Base-by-base conservation (phyloP, 2,797 vertebrate genomes). In the Cyclura pinguis region DNA sequence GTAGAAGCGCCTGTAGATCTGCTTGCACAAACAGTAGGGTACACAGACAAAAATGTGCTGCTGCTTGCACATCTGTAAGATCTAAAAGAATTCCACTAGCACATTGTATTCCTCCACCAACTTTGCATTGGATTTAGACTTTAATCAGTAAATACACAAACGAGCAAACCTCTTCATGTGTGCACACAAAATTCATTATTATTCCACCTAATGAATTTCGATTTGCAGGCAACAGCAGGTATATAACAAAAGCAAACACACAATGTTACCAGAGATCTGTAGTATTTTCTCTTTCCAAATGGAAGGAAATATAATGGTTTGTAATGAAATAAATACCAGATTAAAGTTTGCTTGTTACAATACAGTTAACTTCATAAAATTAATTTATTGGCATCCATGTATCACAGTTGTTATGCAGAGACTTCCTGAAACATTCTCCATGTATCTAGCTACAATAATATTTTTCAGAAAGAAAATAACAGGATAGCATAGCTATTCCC, bases 321-420 rank as follows among this genome's bases (percentile, higher is more conserved):
- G n/a, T 12, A 67, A 88, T 92, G 80, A 76, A 38, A 90, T 47
- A 27, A 86, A 20, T 18, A n/a, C 13, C 38, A 72, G 27, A 72
- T 86, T 80, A 81, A 86, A 59, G 64, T 20, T 38, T 14, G 22
- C 4, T 69, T 73, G 18, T 38, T 86, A 62, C 69, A 62, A 86
- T 57, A 83, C 64, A 78, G 50, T 4, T 73, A n/a, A 1, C 55
- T 82, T 90, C 76, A 86, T 14, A 82, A 87, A 82, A 87, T 90
- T 82, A 77, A 83, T 10, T 64, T 82, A 32, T 29, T 77, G 85
- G 74, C 38, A 62, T 29, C 24, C 32, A 62, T 62, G 35, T 55
- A 77, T 18, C 32, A 42, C 8, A 59, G 27, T 59, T 42, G 72
- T 73, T 81, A 86, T 59, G 2, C 20, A 62, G 29, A 59, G 32